These are phyloP conservation scores for Hippoglossus stenolepis DNA, from an alignment of 2,113 vertebrate species.

Conservation along the genomic window DNA sequence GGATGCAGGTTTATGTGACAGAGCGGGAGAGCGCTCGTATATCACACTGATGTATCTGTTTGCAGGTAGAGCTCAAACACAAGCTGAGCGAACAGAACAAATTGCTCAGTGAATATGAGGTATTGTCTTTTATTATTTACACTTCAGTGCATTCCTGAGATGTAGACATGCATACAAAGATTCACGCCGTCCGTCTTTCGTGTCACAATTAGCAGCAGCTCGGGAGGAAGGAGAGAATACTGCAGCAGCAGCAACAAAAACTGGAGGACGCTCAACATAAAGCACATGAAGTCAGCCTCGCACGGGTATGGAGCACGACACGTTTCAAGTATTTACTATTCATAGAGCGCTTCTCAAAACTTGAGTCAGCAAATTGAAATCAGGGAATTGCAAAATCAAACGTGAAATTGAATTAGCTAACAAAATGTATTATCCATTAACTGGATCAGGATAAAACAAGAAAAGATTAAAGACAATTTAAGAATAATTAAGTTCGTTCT, in stretches of 20 bases:
- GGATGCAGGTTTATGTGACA: constrained; percentile 12
- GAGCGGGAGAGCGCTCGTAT: constrained; percentile 6
- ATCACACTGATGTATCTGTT: constrained; percentile 32
- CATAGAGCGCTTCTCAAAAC: no score
- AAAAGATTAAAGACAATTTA: no score
- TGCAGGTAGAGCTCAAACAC: constrained; percentile 90
- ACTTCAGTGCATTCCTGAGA: background rate
- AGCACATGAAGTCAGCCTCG: constrained; percentile 85
- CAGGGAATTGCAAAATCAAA: no score
- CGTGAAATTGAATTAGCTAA: no score
- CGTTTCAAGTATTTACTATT: constrained; percentile 2
- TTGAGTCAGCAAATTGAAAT: no score
- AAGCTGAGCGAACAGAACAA: constrained; percentile 91
- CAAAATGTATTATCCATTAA: no score
- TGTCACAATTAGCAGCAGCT: constrained; percentile 86
- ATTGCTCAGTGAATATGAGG: constrained; percentile 92
- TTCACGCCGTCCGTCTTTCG: constrained; percentile 38
- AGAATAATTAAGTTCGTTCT: background rate
- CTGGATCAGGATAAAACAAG: no score
- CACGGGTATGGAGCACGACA: constrained; percentile 82
- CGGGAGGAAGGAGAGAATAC: constrained; percentile 91
- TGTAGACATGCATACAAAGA: constrained; percentile 2
- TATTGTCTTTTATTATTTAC: constrained; percentile 66
- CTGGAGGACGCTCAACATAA: constrained; percentile 88
- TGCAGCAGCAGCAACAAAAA: constrained; percentile 91